Evolutionary conservation across 2,113 vertebrate species (phyloP).

Genomic region (Cyanoliseus patagonus): DNA sequence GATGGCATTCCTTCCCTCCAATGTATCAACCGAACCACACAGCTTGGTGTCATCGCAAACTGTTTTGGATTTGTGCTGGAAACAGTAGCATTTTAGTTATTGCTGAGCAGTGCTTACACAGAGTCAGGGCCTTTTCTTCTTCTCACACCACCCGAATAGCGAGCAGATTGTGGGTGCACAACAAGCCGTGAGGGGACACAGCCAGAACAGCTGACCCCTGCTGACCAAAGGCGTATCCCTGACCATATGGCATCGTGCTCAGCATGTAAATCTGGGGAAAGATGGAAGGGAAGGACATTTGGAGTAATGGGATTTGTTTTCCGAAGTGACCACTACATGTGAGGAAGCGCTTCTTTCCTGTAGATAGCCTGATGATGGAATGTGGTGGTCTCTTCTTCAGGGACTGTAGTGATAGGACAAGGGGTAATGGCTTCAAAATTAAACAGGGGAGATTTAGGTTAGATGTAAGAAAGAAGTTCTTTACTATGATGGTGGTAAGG

Average conservation of each 20-base stretch:
- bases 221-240: background rate
- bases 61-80: background rate
- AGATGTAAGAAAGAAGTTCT: background rate
- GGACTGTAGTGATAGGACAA: background rate
- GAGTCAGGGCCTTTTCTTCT: background rate
- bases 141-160: background rate
- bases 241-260: fast-evolving
- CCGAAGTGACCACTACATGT: background rate
- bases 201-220: background rate
- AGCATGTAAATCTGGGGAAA: background rate
- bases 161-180: no score
- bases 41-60: no score
- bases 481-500: background rate
- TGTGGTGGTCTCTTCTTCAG: background rate
- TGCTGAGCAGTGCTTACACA: background rate
- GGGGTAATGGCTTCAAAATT: background rate
- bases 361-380: background rate
- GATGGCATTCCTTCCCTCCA: no score
- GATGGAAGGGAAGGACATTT: background rate
- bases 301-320: background rate
- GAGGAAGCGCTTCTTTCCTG: background rate
- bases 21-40: no score
- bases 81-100: background rate
- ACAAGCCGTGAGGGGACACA: background rate
- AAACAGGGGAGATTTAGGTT: background rate